These are phyloP conservation scores for Siderastrea radians DNA, from an alignment of 92 coral and sea anemone species.

Conservation along the genomic window DNA sequence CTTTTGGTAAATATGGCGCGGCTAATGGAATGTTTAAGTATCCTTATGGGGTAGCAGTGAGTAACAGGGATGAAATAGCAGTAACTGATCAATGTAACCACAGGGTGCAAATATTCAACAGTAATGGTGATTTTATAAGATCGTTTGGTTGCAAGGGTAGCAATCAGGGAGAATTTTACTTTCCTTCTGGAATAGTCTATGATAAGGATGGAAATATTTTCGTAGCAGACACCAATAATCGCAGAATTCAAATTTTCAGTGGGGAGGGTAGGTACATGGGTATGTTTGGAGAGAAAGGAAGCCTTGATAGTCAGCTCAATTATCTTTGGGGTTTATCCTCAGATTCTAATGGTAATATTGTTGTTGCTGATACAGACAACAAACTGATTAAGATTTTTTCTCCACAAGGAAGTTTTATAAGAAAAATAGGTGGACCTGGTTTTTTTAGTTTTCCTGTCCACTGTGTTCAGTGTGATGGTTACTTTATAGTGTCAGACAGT, in stretches of 20 bases:
- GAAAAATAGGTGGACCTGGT: no score
- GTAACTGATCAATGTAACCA: slow-evolving; percentile 30
- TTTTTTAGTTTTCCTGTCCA: no score
- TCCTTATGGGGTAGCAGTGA: slow-evolving; percentile 35
- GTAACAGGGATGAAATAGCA: slow-evolving; percentile 25
- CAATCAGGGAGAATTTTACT: not conserved
- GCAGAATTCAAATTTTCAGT: not conserved
- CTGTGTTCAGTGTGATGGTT: no score
- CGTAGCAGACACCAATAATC: not conserved
- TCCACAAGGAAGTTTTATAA: no score
- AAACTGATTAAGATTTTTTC: no score
- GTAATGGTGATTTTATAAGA: not conserved
- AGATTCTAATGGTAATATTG: no score
- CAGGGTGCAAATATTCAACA: slow-evolving; percentile 29
- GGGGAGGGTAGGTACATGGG: not conserved
- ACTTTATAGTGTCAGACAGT: no score
- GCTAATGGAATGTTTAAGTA: slow-evolving; percentile 20
- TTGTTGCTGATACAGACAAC: no score
- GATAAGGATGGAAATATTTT: not conserved
- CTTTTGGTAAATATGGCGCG: no score
- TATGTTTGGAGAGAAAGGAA: not conserved
- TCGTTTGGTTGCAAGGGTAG: not conserved
- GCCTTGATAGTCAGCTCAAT: not conserved
- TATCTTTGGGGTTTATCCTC: not conserved
- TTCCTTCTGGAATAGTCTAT: not conserved